phyloP scores from a whole-genome alignment of 2,113 vertebrate species.

The Antechinus flavipes region DNA sequence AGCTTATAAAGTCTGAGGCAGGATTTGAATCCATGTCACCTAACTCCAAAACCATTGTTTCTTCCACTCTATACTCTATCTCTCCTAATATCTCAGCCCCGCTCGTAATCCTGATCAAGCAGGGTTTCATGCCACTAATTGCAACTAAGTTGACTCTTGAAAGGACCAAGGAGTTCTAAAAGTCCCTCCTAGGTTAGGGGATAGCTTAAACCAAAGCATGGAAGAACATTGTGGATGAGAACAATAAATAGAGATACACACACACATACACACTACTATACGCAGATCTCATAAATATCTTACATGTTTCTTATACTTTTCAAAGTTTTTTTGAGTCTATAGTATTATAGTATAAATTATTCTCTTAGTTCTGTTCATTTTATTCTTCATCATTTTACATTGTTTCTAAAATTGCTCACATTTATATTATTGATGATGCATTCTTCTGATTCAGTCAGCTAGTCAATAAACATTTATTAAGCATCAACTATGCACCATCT shows the following conservation, averaged over 20 bases:
- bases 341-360: not conserved
- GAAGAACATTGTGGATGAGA: too few species aligned
- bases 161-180: not conserved
- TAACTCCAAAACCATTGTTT: not conserved
- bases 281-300: too few species aligned
- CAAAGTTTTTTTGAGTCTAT: not conserved
- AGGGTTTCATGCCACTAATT: not conserved
- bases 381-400: not conserved
- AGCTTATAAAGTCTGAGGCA: not conserved
- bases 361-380: not conserved
- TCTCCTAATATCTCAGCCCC: not conserved
- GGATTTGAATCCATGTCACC: not conserved
- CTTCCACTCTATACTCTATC: not conserved
- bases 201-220: not conserved
- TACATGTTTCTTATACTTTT: not conserved
- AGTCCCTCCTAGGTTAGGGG: not conserved
- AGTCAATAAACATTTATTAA: not conserved
- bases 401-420: not conserved
- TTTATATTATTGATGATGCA: not conserved
- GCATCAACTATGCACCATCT: not conserved
- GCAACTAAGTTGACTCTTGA: not conserved
- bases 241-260: too few species aligned
- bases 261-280: too few species aligned
- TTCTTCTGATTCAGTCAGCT: not conserved
- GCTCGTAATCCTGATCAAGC: not conserved